Conservation (phyloP, 2,888 invertebrate genomes). For the Dasysyrphus tricinctus region DNA sequence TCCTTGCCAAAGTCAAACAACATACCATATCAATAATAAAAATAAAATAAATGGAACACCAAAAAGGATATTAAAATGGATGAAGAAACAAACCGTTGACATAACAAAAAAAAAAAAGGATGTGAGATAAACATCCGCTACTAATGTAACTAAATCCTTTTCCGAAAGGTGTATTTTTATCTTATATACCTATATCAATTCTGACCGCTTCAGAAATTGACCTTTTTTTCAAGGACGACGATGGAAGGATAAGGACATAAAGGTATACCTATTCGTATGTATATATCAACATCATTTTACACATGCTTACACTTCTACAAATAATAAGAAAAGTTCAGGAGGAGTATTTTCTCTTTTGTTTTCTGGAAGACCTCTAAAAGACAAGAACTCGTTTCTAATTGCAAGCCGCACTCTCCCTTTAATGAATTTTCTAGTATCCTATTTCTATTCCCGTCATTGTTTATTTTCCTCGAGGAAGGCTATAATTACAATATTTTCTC, state of each 20-base stretch:
- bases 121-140: conserved; percentile 39
- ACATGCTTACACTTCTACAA: conserved; percentile 39
- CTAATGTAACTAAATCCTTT: conserved; percentile 51
- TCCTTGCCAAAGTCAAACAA: conserved; percentile 8
- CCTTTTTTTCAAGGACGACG: conserved; percentile 5
- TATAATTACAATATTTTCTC: conserved; percentile 39
- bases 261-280: neutral
- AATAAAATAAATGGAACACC: conserved; percentile 10
- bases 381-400: conserved; percentile 45
- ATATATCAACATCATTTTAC: neutral
- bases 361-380: neutral
- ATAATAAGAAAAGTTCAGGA: conserved; percentile 10
- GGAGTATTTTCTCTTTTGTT: neutral
- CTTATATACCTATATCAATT: conserved; percentile 1
- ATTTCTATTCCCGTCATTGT: conserved; percentile 27
- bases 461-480: conserved; percentile 1
- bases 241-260: conserved; percentile 15
- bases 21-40: conserved; percentile 18
- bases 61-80: conserved; percentile 18
- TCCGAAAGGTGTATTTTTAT: conserved; percentile 21
- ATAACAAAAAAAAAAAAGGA: neutral
- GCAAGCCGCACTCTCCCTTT: conserved; percentile 56
- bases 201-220: conserved; percentile 42
- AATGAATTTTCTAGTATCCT: conserved; percentile 62
- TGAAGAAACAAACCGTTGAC: conserved; percentile 13